phyloP scores from a whole-genome alignment of 1,140 invertebrate genomes.

The Drosophila lacteicornis region DNA sequence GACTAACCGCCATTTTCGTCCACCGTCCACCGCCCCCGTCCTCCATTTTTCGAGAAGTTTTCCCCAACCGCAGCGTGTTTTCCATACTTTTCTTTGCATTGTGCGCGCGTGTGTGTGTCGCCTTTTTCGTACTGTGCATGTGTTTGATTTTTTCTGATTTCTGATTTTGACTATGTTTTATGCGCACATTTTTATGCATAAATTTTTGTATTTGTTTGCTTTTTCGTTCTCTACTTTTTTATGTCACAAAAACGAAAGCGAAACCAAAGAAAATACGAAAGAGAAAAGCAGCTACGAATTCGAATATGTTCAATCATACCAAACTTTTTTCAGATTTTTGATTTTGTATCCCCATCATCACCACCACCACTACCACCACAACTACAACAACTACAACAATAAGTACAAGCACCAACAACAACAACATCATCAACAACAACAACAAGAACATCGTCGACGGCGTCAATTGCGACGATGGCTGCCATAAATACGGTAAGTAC shows the following conservation, averaged over 20 bases:
- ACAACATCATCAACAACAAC: constrained; percentile 46
- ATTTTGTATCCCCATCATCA: constrained; percentile 83
- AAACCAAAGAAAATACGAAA: constrained; percentile 35
- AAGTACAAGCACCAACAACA: constrained; percentile 62
- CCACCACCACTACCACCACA: constrained; percentile 76
- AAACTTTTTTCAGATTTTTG: constrained; percentile 83
- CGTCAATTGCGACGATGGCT: constrained; percentile 83
- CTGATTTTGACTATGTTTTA: constrained; percentile 51
- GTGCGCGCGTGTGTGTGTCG: constrained; percentile 38
- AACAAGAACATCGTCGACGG: constrained; percentile 67
- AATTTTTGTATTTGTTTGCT: constrained; percentile 45
- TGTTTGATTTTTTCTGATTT: constrained; percentile 30
- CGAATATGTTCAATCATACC: constrained; percentile 78
- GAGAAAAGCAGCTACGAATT: constrained; percentile 45
- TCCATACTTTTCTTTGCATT: constrained; percentile 56
- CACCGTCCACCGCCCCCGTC: constrained; percentile 18
- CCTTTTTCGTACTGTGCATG: constrained; percentile 40
- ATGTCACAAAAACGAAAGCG: constrained; percentile 43
- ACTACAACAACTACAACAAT: constrained; percentile 70
- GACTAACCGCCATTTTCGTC: constrained; percentile 48
- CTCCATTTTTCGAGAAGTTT: constrained; percentile 29
- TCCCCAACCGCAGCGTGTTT: constrained; percentile 29
- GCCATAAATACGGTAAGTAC: constrained; percentile 84
- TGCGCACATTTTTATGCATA: constrained; percentile 78
- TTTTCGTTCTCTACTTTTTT: constrained; percentile 44